Conservation (phyloP, 2,888 invertebrate species). For the Morinoia aosen region DNA sequence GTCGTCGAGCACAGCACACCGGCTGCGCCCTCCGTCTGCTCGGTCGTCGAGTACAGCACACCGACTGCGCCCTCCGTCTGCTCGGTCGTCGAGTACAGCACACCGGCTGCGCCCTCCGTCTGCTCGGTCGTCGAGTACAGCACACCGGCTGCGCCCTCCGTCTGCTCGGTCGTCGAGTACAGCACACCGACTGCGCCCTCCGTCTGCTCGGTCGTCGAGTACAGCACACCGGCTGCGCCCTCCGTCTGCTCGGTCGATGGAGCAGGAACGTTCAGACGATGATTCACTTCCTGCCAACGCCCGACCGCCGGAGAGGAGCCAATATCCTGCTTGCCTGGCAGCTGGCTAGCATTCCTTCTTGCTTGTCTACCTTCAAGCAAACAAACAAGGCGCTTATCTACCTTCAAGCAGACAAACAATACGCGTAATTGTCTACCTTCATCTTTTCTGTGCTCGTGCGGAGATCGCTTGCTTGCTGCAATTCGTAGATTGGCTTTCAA, state of each 20-base stretch:
- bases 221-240: not conserved
- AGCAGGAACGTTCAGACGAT: not conserved
- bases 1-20: too few species aligned
- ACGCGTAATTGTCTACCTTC: too few species aligned
- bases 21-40: too few species aligned
- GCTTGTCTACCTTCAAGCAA: not conserved
- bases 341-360: not conserved
- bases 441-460: too few species aligned
- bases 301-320: not conserved
- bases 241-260: not conserved
- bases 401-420: too few species aligned
- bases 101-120: too few species aligned
- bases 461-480: too few species aligned
- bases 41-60: too few species aligned
- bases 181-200: not conserved
- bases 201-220: not conserved
- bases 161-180: not conserved
- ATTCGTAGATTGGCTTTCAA: too few species aligned
- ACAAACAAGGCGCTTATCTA: too few species aligned
- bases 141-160: not conserved
- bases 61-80: too few species aligned
- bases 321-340: not conserved
- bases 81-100: too few species aligned
- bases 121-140: not conserved
- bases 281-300: not conserved